Base-by-base conservation (phyloP, 2,888 invertebrate species). In the Coremacera marginata region DNA sequence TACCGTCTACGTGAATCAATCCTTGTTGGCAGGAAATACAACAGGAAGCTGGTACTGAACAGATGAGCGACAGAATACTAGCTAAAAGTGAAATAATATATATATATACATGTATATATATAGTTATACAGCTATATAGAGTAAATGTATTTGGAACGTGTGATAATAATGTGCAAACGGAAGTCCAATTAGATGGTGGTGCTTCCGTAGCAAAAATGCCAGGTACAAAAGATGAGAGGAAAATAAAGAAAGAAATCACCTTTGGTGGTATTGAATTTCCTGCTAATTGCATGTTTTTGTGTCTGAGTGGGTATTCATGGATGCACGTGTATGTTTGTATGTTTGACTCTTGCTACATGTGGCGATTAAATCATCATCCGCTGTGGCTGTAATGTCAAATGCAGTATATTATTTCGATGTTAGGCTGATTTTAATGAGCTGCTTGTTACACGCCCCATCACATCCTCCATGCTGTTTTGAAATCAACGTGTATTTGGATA, bases 151-250 rank as follows among this genome's bases (percentile, higher is more conserved):
- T 77, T 76, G 77, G 37, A 68, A 77, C 68, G 75, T 75, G 80
- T 83, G 85, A 85, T 87, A 86, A 87, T 84, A 83, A 83, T 77
- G 84, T 82, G 86, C 84, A 85, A 84, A 82, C 85, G 87, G 86
- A 87, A 85, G 87, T 87, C 87, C 87, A 86, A 86, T 86, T 86
- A 86, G 87, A 85, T 84, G 84, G 83, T 83, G 83, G 83, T 82
- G 84, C 82, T 85, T 86, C 87, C 87, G 77, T 63, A 37, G 14
- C 31, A 44, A 51, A n/a, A 60, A 57, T 49, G 8, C 44, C 11
- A 34, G 31, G 25, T 52, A 65, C 49, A 65, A 44, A 44, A 44
- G 19, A 16, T 22, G 22, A 8, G 9, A 51, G 14, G 34, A 75
- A 70, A 51, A 62, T 60, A 67, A 57, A 63, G n/a, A 25, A 51